phyloP scores from a whole-genome alignment of 1,140 invertebrate species.

The Micrasema minimum region DNA sequence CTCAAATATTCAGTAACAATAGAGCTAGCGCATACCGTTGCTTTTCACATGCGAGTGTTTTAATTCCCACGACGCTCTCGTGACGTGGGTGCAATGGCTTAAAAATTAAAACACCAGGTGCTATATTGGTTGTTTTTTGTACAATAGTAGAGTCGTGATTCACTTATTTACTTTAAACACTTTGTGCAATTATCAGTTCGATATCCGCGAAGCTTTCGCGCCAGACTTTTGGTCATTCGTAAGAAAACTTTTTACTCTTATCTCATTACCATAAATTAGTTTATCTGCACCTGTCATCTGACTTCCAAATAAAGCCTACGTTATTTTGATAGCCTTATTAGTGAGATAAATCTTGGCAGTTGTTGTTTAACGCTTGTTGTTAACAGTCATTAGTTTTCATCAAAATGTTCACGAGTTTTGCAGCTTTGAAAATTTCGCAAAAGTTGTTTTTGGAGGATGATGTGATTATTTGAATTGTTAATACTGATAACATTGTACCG shows the following conservation, averaged over 20 bases:
- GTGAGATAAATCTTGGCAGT: neutral
- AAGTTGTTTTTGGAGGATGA: conserved; percentile 27
- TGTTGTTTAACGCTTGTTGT: neutral
- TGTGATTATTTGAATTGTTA: conserved; percentile 29
- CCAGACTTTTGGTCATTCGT: neutral
- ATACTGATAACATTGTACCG: neutral
- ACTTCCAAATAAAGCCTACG: neutral
- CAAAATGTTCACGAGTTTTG: conserved; percentile 34
- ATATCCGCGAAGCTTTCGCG: neutral
- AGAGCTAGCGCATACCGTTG: conserved; percentile 35
- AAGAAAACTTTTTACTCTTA: conserved; percentile 13
- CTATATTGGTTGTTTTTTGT: conserved; percentile 8
- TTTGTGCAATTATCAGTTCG: neutral
- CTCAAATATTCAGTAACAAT: conserved; percentile 17
- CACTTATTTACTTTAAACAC: neutral
- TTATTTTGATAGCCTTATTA: neutral
- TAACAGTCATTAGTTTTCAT: conserved; percentile 6
- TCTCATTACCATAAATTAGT: conserved; percentile 13
- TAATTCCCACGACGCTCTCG: conserved; percentile 37
- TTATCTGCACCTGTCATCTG: conserved; percentile 21
- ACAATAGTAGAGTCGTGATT: conserved; percentile 2
- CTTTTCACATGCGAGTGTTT: conserved; percentile 28
- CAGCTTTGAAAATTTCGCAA: conserved; percentile 37
- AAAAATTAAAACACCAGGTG: too few relatives aligned
- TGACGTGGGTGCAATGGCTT: conserved; percentile 22